These are phyloP conservation scores for Baryphthengus martii DNA, from an alignment of 2,113 vertebrate species.

Conservation along the genomic window DNA sequence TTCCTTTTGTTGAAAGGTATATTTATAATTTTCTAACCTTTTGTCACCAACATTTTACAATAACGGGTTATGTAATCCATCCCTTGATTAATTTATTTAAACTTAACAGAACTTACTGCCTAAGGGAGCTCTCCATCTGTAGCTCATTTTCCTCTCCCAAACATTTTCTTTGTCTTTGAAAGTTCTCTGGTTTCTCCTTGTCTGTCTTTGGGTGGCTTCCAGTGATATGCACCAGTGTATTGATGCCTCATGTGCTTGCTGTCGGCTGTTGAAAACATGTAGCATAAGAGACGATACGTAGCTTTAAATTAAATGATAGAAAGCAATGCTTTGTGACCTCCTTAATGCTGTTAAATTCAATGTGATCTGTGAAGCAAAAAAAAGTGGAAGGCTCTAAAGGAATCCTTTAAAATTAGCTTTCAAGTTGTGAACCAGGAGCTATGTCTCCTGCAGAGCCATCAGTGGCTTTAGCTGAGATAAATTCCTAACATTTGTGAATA, in stretches of 20 bases:
- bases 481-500: conserved; percentile 47
- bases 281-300: neutral
- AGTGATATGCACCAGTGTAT: neutral
- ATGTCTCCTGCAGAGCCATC: neutral
- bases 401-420: conserved; percentile 19
- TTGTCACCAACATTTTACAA: neutral
- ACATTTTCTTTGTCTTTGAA: neutral
- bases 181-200: neutral
- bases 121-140: neutral
- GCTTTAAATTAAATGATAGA: neutral
- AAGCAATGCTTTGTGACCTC: neutral
- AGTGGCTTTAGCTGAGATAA: conserved; percentile 23
- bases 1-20: neutral
- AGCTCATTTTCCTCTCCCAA: neutral
- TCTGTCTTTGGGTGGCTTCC: neutral
- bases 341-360: neutral
- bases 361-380: neutral
- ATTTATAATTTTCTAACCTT: neutral
- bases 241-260: neutral
- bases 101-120: neutral
- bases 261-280: neutral
- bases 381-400: neutral
- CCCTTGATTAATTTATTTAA: neutral
- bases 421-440: neutral
- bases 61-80: neutral